phyloP scores from a whole-genome alignment of 2,888 invertebrate species.

The Mythimna ferrago region DNA sequence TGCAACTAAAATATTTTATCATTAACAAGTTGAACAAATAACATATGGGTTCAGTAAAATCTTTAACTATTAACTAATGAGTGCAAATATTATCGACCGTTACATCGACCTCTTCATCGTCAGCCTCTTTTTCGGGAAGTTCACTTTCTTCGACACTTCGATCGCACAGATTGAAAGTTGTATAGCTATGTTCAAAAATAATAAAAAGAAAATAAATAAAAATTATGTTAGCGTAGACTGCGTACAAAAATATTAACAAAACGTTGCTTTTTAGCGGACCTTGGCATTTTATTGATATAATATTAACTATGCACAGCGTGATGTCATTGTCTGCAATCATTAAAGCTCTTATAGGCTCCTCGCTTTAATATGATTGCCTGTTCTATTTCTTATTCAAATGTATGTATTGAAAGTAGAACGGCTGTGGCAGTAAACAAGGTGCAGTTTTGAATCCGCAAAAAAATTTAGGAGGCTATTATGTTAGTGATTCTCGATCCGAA shows the following conservation, averaged over 20 bases:
- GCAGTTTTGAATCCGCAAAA: neutral
- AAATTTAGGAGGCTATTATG: no score
- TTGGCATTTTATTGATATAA: slow-evolving; percentile 26
- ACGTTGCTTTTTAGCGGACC: neutral
- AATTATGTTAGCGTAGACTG: neutral
- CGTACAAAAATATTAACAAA: slow-evolving; percentile 5
- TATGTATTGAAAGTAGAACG: slow-evolving; percentile 8
- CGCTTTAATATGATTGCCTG: slow-evolving; percentile 4
- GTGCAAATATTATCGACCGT: slow-evolving; percentile 11
- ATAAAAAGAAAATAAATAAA: slow-evolving; percentile 2
- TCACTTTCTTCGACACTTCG: slow-evolving; percentile 19
- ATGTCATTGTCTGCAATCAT: slow-evolving; percentile 22
- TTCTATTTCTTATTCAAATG: slow-evolving; percentile 12
- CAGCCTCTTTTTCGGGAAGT: slow-evolving; percentile 28
- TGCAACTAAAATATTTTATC: neutral
- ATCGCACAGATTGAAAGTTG: slow-evolving; percentile 37
- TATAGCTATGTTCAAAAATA: slow-evolving; percentile 34
- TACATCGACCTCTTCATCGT: slow-evolving; percentile 33
- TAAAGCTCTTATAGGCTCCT: slow-evolving; percentile 13
- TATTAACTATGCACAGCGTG: slow-evolving; percentile 19
- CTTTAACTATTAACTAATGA: slow-evolving; percentile 12
- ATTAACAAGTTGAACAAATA: neutral
- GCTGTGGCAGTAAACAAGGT: neutral
- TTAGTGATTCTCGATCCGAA: no score
- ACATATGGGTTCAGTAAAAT: neutral